These are phyloP conservation scores for Cirrhinus mrigala DNA, from an alignment of 2,797 vertebrate genomes.

Conservation along the genomic window DNA sequence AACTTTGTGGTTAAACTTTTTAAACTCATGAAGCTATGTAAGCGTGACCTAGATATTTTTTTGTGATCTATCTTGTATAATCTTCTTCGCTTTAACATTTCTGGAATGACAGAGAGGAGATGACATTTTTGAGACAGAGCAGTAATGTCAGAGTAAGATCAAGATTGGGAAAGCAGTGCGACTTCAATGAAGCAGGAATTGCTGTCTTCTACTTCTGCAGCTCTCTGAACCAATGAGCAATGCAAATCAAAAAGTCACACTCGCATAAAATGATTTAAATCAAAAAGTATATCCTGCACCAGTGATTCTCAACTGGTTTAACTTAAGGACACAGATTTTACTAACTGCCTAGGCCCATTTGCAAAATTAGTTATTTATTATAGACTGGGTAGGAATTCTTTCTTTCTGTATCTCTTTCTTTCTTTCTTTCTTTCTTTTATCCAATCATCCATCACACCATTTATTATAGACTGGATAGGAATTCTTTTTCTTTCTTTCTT, in stretches of 20 bases:
- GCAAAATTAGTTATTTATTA: background rate
- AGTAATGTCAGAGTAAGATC: slow-evolving; percentile 49
- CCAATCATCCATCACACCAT: too few species aligned
- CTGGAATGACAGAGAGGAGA: slow-evolving; percentile 43
- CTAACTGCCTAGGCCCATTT: background rate
- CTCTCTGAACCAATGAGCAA: slow-evolving; percentile 45
- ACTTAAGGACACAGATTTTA: background rate
- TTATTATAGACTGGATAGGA: too few species aligned
- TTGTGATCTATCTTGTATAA: slow-evolving; percentile 53
- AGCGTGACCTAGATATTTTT: slow-evolving; percentile 51
- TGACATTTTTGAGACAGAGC: slow-evolving; percentile 51
- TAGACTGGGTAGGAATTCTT: background rate
- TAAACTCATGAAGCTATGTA: slow-evolving; percentile 8
- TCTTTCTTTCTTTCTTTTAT: too few species aligned
- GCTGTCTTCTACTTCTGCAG: slow-evolving; percentile 19
- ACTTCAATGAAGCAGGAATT: slow-evolving; percentile 51
- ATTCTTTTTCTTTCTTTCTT: too few species aligned
- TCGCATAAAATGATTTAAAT: slow-evolving; percentile 15
- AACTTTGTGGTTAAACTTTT: slow-evolving; percentile 38
- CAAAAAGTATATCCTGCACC: background rate
- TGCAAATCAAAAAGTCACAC: slow-evolving; percentile 42
- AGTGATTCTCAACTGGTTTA: slow-evolving; percentile 3
- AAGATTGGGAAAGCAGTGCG: slow-evolving; percentile 44
- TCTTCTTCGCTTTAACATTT: slow-evolving; percentile 47
- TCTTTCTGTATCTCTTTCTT: background rate